These are phyloP conservation scores for Vesta saturnalis DNA, from an alignment of 2,888 invertebrate genomes.

Conservation along the genomic window DNA sequence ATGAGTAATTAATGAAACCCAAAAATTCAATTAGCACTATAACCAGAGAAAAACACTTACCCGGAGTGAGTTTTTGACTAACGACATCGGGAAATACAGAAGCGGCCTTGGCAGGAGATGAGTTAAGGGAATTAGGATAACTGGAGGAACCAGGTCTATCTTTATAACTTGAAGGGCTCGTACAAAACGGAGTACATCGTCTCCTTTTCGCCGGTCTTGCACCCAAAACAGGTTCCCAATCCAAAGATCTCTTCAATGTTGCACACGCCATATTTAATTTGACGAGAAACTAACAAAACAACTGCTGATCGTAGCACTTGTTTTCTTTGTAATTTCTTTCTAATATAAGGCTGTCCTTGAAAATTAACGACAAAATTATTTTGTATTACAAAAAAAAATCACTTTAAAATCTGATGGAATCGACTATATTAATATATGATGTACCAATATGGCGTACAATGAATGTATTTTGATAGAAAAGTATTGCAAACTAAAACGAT, in stretches of 20 bases:
- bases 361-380: neutral
- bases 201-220: constrained; percentile 89
- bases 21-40: neutral
- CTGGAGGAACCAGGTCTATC: constrained; percentile 47
- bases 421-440: constrained; percentile 17
- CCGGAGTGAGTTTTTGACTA: constrained; percentile 87
- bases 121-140: constrained; percentile 52
- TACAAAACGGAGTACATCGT: constrained; percentile 84
- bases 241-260: constrained; percentile 93
- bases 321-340: constrained; percentile 35
- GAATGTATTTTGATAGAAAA: constrained; percentile 33
- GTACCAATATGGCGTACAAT: constrained; percentile 57
- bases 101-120: constrained; percentile 65
- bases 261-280: constrained; percentile 93
- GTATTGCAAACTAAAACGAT: constrained; percentile 31
- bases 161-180: constrained; percentile 64
- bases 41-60: constrained; percentile 66
- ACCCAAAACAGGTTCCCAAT: constrained; percentile 92
- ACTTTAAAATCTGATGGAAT: neutral
- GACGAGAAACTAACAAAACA: constrained; percentile 38
- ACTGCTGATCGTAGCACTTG: constrained; percentile 57
- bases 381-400: neutral
- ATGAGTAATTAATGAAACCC: neutral
- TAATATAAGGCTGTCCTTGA: constrained; percentile 23
- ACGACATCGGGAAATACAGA: constrained; percentile 85